Evolutionary conservation across 1,140 invertebrate species (phyloP), one percentile per base, ranked within the genome.

Genomic region (Aethina tumida): DNA sequence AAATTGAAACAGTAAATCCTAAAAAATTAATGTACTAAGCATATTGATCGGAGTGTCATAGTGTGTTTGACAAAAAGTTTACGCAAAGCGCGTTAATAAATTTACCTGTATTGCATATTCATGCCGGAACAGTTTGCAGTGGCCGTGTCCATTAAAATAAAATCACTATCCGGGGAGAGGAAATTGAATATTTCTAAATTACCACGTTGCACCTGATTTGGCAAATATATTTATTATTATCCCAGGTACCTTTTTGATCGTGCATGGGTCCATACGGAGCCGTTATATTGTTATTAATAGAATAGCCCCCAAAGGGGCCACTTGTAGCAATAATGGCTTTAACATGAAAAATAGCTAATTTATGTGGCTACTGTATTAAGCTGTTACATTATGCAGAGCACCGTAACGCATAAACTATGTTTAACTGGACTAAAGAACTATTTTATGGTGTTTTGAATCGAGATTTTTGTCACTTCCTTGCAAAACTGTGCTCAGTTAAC

Each of bases 231-330:
- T n/a, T n/a, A n/a, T n/a, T n/a, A n/a, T n/a, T n/a, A n/a, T n/a
- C n/a, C n/a, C n/a, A n/a, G n/a, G n/a, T n/a, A n/a, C 3, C 19
- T 35, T 35, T 24, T 35, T 35, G 33, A 35, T 18, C 22, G 12
- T 24, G 22, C 15, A 13, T n/a, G 10, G 5, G 16, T 9, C n/a
- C n/a, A 42, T 28, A 21, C 22, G 31, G 31, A 29, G 42, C 42
- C 35, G 39, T 44, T 44, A 44, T 44, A 44, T 44, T 44, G 42
- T 45, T 45, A 45, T 45, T 45, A 45, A 45, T 45, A 45, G 43
- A 45, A 45, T 45, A 39, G 41, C 43, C 43, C 43, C 34, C 43
- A 26, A 32, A 45, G 43, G 43, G 36, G 32, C 43, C 22, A 45
- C 38, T 34, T 28, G 38, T 41, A 36, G 36, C 43, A 33, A 12